These are phyloP conservation scores for Pristionchus japonicus DNA, from an alignment of 2,888 invertebrate genomes.

Conservation along the genomic window DNA sequence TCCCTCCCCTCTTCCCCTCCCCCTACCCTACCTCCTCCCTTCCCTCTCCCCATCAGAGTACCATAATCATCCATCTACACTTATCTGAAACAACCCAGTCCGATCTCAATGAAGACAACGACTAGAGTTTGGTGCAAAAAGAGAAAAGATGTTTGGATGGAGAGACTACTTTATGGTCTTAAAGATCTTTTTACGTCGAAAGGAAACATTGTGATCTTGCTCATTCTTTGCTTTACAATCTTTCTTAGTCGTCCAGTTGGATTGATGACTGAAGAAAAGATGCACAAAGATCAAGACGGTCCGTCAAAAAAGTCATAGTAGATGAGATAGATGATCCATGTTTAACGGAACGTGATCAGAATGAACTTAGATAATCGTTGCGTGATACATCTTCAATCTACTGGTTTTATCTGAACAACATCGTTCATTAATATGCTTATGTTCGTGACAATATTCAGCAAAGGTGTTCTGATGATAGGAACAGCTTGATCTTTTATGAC, in stretches of 20 bases:
- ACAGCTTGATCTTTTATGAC: not conserved
- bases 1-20: conserved; percentile 2
- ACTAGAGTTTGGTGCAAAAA: not conserved
- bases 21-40: not conserved
- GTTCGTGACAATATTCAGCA: not conserved
- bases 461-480: too few relatives aligned
- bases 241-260: not conserved
- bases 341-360: too few relatives aligned
- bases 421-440: too few relatives aligned
- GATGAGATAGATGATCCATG: not conserved
- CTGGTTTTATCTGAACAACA: too few relatives aligned
- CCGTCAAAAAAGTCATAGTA: not conserved
- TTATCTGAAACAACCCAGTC: conserved; percentile 46
- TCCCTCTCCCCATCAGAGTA: not conserved
- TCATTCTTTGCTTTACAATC: conserved; percentile 1
- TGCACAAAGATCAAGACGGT: not conserved
- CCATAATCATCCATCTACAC: conserved; percentile 48
- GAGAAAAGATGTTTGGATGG: not conserved
- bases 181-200: conserved; percentile 41
- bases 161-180: not conserved
- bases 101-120: conserved; percentile 42
- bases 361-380: too few relatives aligned
- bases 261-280: not conserved
- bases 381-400: too few relatives aligned
- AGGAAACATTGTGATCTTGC: conserved; percentile 36